phyloP scores from a whole-genome alignment of 2,113 vertebrate species.

The Elanus axillaris region DNA sequence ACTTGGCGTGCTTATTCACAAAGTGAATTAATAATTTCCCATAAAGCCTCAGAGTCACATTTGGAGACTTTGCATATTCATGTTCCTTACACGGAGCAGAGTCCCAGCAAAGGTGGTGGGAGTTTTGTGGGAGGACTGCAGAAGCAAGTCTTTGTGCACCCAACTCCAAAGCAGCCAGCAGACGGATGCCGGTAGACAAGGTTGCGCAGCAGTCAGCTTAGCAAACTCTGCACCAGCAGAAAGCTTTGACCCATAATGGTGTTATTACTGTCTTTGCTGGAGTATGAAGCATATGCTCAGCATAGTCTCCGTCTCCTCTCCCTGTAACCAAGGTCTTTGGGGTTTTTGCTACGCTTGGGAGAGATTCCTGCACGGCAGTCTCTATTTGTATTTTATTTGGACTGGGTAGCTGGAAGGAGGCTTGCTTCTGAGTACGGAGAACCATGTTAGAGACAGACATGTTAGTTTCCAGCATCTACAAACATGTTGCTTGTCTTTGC shows the following conservation, averaged over 20 bases:
- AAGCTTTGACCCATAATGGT: background rate
- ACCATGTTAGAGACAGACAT: background rate
- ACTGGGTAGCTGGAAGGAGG: background rate
- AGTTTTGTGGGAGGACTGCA: background rate
- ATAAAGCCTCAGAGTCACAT: rapidly evolving
- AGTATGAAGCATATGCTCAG: background rate
- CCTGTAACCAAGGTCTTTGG: background rate
- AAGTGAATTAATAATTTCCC: background rate
- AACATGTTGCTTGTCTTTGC: background rate
- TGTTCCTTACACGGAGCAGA: background rate
- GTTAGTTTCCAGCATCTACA: background rate
- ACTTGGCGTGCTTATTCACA: background rate
- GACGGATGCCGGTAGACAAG: background rate
- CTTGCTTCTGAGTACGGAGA: background rate
- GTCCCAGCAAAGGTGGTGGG: background rate
- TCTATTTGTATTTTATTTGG: background rate
- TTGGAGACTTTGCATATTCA: rapidly evolving
- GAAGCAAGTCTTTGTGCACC: background rate
- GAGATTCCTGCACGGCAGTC: background rate
- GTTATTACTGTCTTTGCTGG: background rate
- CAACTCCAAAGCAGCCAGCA: background rate
- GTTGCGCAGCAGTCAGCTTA: background rate
- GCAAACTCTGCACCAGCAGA: background rate
- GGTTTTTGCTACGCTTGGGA: background rate
- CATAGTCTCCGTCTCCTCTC: background rate